Conservation (phyloP, 2,797 vertebrate species). For the Chaetophractus vellerosus region DNA sequence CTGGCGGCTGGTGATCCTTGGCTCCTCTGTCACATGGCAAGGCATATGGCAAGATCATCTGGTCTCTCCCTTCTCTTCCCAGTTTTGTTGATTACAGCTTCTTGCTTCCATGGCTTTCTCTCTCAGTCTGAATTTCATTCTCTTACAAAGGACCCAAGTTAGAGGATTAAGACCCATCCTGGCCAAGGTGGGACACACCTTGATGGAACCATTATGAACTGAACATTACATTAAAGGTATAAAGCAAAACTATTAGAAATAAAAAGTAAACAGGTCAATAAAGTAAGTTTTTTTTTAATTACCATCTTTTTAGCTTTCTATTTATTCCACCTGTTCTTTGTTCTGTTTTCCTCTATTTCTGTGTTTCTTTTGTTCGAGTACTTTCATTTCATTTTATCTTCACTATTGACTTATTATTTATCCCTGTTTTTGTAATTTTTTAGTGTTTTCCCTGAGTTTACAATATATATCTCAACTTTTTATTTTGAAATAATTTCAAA, state of each 20-base stretch:
- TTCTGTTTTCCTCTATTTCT: not conserved
- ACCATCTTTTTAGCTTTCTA: not conserved
- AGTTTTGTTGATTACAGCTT: too few species aligned
- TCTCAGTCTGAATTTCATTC: too few species aligned
- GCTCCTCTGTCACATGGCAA: too few species aligned
- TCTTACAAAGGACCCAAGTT: too few species aligned
- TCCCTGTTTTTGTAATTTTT: not conserved
- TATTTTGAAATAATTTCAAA: too few species aligned
- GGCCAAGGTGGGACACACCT: too few species aligned
- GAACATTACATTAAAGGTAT: fast-evolving
- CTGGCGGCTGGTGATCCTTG: too few species aligned
- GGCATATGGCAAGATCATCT: too few species aligned
- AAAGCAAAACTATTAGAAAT: not conserved
- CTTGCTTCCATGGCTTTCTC: too few species aligned
- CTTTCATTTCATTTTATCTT: not conserved
- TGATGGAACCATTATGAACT: fast-evolving
- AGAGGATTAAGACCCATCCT: too few species aligned
- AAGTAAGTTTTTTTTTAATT: too few species aligned
- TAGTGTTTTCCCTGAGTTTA: not conserved
- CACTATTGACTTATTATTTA: not conserved
- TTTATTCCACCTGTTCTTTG: not conserved
- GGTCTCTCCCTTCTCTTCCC: too few species aligned
- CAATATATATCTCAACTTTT: not conserved
- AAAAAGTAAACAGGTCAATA: not conserved
- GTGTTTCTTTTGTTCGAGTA: not conserved